Base-by-base conservation (phyloP, 2,113 vertebrate genomes). In the Leptosomus discolor region DNA sequence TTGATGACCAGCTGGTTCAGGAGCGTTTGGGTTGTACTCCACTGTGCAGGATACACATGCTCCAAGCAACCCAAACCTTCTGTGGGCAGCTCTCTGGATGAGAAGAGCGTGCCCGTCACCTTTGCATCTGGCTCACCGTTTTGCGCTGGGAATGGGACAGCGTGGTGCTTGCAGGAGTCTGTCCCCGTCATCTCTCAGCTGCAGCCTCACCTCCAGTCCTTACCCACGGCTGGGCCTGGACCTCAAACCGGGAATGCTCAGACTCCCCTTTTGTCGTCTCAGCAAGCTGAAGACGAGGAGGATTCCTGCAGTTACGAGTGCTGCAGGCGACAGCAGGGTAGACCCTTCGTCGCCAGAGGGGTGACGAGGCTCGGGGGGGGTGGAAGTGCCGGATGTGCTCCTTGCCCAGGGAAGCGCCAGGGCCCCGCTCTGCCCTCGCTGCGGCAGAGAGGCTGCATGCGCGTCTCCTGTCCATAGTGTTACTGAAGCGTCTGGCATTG, bases 401-500 rank as follows among this genome's bases (percentile, higher is more conserved):
- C 58, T 12, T 7, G 5, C 24, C 41, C 5, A 2, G 34, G 60
- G 46, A 12, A 36, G 43, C 46, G 26, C 34, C 86, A 23, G 36
- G 27, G 11, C 19, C 30, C 30, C 1, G 5, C 70, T 75, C 26
- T 27, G 37, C 37, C 4, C 56, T n/a, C 22, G 1, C 29, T 12
- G 5, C 0, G 30, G 23, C 22, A n/a, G 60, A 18, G 22, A 6
- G 50, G 45, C 63, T 68, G 57, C 21, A 17, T 6, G 6, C 13
- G 22, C 5, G 0, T 29, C 51, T 85, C 36, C 61, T 4, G 2
- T 41, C 71, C 24, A 1, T 9, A 8, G 11, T 13, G 5, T 43
- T 41, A 32, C 39, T 78, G 45, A 54, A 95, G n/a, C 61, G 73
- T 30, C 71, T 91, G 75, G 27, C 50, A 21, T 4, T 60, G 64